Conservation (phyloP, 2,113 vertebrate genomes). For the Plecturocebus donacophilus region DNA sequence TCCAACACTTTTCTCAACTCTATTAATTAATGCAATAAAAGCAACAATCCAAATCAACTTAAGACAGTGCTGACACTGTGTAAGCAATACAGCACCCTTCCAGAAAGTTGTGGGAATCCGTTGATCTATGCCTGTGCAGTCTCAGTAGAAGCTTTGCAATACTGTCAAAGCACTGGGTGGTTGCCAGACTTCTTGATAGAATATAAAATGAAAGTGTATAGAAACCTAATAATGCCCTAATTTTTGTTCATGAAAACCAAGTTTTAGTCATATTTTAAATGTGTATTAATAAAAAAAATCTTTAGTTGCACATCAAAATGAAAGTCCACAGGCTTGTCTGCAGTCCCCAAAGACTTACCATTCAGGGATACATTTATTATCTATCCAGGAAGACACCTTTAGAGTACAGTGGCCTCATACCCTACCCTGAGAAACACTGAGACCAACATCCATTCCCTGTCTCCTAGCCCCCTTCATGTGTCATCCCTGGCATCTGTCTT, state of each 20-base stretch:
- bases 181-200: neutral
- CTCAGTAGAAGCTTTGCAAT: neutral
- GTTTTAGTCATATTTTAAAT: neutral
- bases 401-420: neutral
- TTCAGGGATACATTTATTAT: neutral
- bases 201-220: neutral
- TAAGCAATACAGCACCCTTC: neutral
- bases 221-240: neutral
- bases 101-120: neutral
- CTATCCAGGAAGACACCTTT: neutral
- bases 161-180: neutral
- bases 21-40: neutral
- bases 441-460: neutral
- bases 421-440: neutral
- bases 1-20: neutral
- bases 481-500: neutral
- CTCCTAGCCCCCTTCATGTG: neutral
- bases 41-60: neutral
- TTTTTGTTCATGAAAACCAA: constrained; percentile 19
- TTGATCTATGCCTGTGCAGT: fast-evolving
- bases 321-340: neutral
- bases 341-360: neutral
- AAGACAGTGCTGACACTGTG: fast-evolving
- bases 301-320: neutral
- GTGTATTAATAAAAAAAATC: neutral